Percentiles rank a stretch among this genome's conserved stretches.
Conservation (phyloP, 2,113 vertebrate species). For the Ardeotis arabs region DNA sequence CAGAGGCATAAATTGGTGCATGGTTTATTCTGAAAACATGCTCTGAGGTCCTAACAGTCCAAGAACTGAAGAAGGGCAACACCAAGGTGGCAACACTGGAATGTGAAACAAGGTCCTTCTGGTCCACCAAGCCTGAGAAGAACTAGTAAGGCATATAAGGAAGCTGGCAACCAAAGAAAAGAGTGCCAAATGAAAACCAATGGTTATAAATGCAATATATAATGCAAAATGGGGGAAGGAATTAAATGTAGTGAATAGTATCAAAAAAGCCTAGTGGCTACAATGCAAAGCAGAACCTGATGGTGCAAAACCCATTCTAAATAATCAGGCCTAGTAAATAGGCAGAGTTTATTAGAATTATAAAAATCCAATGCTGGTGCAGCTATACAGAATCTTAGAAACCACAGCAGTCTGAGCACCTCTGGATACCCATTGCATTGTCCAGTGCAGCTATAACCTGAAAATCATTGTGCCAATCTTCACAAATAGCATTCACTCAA, state of each 20-base stretch:
- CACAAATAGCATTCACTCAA: neutral
- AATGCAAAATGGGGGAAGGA: neutral
- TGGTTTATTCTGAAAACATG: neutral
- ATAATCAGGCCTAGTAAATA: neutral
- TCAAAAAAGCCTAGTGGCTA: neutral
- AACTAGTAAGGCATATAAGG: neutral
- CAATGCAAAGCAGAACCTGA: neutral
- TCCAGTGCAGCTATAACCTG: neutral
- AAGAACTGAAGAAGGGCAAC: neutral
- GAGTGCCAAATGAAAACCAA: neutral
- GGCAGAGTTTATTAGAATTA: neutral
- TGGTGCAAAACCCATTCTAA: neutral
- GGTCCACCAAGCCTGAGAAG: neutral
- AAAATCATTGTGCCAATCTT: neutral
- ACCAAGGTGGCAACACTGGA: neutral
- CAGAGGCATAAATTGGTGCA: neutral
- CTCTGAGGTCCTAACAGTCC: neutral
- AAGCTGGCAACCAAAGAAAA: neutral
- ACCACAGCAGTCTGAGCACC: neutral
- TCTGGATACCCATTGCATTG: neutral
- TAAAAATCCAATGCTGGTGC: neutral
- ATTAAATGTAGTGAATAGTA: neutral
- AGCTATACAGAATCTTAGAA: neutral
- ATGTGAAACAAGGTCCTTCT: neutral
- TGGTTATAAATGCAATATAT: neutral